A percentile compares a stretch with the other conserved stretches of the same genome.
phyloP scores from a whole-genome alignment of 2,113 vertebrate genomes.

The Pogona vitticeps region DNA sequence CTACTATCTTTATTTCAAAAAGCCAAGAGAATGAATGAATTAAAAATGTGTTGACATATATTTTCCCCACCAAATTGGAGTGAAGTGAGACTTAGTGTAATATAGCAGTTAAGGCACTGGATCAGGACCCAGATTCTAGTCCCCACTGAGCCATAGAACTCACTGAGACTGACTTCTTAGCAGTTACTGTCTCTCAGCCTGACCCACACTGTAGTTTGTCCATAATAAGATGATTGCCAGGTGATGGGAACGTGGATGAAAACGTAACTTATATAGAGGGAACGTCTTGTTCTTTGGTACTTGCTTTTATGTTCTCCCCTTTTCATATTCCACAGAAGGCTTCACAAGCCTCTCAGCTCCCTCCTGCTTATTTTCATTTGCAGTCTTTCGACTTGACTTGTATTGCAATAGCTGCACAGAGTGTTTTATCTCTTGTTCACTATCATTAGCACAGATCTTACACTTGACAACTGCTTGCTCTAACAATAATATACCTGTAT shows the following conservation, averaged over 20 bases:
- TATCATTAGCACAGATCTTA: background rate
- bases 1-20: no score
- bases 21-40: no score
- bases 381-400: background rate
- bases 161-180: no score
- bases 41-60: no score
- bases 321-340: background rate
- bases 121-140: no score
- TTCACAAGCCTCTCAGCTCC: background rate
- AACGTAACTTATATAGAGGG: background rate
- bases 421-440: background rate
- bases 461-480: background rate
- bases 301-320: background rate
- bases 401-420: background rate
- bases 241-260: background rate
- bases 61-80: no score
- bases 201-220: no score
- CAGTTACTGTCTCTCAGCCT: no score
- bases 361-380: constrained; percentile 6
- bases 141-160: no score
- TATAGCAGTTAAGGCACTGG: no score
- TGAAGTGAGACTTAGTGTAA: no score
- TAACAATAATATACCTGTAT: background rate
- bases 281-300: background rate
- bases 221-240: background rate